Conservation (phyloP, 2,888 invertebrate genomes). For the Parelbella ahira region DNA sequence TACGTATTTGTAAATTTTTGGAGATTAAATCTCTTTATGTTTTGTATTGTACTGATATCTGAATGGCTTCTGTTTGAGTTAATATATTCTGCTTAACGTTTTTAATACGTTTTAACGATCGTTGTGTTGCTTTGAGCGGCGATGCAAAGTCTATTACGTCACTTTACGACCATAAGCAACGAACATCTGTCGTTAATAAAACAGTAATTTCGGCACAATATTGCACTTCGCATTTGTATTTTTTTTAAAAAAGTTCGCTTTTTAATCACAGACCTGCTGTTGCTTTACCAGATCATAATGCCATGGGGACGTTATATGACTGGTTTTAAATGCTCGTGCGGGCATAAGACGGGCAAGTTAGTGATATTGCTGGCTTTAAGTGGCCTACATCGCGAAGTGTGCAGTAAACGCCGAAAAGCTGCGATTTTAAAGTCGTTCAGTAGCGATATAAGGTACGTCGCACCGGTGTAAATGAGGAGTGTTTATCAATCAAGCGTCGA, state of each 20-base stretch:
- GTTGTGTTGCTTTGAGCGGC: not conserved
- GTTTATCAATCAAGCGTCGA: constrained; percentile 60
- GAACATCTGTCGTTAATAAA: constrained; percentile 19
- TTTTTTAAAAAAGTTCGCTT: constrained; percentile 15
- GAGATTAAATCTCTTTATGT: constrained; percentile 18
- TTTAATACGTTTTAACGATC: constrained; percentile 7
- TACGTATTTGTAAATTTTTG: constrained; percentile 13
- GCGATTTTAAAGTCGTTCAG: constrained; percentile 41
- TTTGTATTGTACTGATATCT: constrained; percentile 13
- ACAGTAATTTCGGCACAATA: constrained; percentile 18
- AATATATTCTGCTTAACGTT: constrained; percentile 1
- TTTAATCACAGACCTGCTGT: constrained; percentile 14
- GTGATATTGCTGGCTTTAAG: constrained; percentile 39
- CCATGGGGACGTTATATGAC: constrained; percentile 27
- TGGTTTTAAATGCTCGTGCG: constrained; percentile 28
- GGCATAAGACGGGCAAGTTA: constrained; percentile 36
- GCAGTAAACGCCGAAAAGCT: constrained; percentile 36
- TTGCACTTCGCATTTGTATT: constrained; percentile 20
- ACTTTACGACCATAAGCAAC: constrained; percentile 2
- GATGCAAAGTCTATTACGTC: not conserved
- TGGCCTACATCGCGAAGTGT: constrained; percentile 38
- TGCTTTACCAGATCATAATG: constrained; percentile 23
- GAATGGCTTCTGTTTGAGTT: constrained; percentile 20
- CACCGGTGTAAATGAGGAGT: constrained; percentile 37
- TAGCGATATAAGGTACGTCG: constrained; percentile 49